A percentile compares a stretch with the other conserved stretches of the same genome.
Evolutionary conservation across 2,113 vertebrate species (phyloP).

Genomic region (Malurus cyaneus): DNA sequence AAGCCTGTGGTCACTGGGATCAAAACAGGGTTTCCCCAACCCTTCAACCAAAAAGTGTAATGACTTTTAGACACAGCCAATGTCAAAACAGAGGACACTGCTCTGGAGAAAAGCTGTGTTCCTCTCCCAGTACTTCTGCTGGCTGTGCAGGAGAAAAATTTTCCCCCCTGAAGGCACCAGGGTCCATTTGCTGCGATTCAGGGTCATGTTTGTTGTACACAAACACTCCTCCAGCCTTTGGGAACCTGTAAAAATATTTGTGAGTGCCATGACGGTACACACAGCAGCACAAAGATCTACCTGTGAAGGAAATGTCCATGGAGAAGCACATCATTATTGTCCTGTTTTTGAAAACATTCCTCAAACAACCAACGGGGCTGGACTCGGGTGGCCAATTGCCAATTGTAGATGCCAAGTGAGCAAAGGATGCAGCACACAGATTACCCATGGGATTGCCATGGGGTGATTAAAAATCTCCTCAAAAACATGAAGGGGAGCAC

Average conservation of each 20-base stretch:
- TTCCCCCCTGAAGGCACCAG: neutral
- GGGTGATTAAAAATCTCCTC: neutral
- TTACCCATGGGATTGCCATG: neutral
- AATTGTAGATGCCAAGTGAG: neutral
- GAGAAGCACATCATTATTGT: neutral
- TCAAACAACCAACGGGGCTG: neutral
- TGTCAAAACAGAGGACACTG: neutral
- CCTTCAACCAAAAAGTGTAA: neutral
- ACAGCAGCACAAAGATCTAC: neutral
- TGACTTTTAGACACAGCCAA: neutral
- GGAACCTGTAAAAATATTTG: slow-evolving; percentile 11
- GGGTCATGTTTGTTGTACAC: neutral
- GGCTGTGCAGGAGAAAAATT: neutral
- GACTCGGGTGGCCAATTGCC: neutral
- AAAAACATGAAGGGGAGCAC: neutral
- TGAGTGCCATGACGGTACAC: fast-evolving
- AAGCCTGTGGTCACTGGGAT: neutral
- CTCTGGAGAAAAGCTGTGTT: neutral
- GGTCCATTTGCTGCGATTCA: neutral
- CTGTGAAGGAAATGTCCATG: neutral
- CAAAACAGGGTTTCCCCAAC: neutral
- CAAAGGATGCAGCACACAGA: neutral
- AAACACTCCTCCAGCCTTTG: neutral
- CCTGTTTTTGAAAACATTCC: neutral
- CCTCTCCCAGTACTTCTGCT: neutral